Evolutionary conservation across 2,888 invertebrate species (phyloP).

Genomic region (Nezara viridula): DNA sequence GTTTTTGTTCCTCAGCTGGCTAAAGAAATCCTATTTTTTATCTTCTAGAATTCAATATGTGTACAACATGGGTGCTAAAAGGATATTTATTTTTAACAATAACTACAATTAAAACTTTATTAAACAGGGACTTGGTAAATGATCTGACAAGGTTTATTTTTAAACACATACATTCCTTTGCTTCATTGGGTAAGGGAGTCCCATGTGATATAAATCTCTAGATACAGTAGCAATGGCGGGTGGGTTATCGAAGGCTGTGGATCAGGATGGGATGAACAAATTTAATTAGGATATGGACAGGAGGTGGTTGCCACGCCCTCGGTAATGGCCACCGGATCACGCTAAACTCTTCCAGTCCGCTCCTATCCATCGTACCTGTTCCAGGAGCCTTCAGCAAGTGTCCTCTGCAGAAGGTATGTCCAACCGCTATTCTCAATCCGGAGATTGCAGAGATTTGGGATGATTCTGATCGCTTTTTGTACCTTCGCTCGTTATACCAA

Average conservation of each 20-base stretch:
- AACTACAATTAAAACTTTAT: neutral
- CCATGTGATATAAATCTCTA: constrained; percentile 4
- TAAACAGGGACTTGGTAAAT: neutral
- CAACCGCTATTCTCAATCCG: neutral
- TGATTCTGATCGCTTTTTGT: neutral
- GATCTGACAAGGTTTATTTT: neutral
- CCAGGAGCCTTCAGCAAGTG: neutral
- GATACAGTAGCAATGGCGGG: constrained; percentile 13
- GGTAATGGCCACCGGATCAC: constrained; percentile 3
- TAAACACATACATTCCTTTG: neutral
- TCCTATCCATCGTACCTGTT: neutral
- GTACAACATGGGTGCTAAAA: no score
- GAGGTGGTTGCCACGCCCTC: constrained; percentile 18
- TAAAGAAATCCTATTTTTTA: no score
- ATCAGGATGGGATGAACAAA: constrained; percentile 34
- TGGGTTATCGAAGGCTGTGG: constrained; percentile 27
- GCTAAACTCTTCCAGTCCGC: constrained; percentile 15
- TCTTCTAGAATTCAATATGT: no score
- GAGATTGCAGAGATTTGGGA: neutral
- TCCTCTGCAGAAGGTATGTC: neutral
- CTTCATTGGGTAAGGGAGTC: neutral
- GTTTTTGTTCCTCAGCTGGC: no score
- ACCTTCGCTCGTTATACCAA: neutral
- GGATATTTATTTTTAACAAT: neutral
- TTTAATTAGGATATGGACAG: constrained; percentile 40